phyloP scores from a whole-genome alignment of 2,888 invertebrate genomes.

The Cheilosia variabilis region DNA sequence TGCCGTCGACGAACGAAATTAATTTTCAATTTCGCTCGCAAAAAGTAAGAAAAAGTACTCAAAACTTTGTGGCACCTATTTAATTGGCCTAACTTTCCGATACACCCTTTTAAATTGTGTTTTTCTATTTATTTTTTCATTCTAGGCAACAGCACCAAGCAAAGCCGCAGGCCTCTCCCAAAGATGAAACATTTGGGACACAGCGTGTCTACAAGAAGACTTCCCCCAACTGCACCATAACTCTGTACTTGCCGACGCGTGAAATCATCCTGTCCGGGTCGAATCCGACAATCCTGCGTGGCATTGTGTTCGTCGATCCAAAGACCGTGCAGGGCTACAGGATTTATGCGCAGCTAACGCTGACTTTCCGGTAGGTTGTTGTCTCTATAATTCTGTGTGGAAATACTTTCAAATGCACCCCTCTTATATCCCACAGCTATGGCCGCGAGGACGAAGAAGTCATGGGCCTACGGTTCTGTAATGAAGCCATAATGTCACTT shows the following conservation, averaged over 20 bases:
- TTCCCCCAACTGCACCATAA: slow-evolving; percentile 93
- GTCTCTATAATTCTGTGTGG: background rate
- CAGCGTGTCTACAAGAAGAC: slow-evolving; percentile 93
- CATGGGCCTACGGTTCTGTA: slow-evolving; percentile 98
- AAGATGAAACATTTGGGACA: slow-evolving; percentile 80
- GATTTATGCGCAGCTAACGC: slow-evolving; percentile 92
- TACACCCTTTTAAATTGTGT: background rate
- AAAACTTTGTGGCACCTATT: slow-evolving; percentile 40
- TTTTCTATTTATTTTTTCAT: background rate
- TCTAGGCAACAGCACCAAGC: slow-evolving; percentile 51
- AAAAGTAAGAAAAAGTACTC: slow-evolving; percentile 9
- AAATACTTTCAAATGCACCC: background rate
- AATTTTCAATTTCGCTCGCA: slow-evolving; percentile 29
- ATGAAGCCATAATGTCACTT: slow-evolving; percentile 97
- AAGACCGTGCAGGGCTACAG: slow-evolving; percentile 92
- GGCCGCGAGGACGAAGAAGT: slow-evolving; percentile 99
- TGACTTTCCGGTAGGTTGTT: slow-evolving; percentile 92
- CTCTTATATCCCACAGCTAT: slow-evolving; percentile 86
- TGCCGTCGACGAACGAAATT: slow-evolving; percentile 9
- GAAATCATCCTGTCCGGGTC: slow-evolving; percentile 91
- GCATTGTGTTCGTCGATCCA: slow-evolving; percentile 96
- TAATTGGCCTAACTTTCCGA: slow-evolving; percentile 41
- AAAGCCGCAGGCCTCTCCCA: slow-evolving; percentile 28
- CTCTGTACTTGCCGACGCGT: slow-evolving; percentile 91
- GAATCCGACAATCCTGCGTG: slow-evolving; percentile 91